A percentile compares a stretch with the other conserved stretches of the same genome.
Conservation (phyloP, 2,113 vertebrate genomes). For the Psilopogon haemacephalus region DNA sequence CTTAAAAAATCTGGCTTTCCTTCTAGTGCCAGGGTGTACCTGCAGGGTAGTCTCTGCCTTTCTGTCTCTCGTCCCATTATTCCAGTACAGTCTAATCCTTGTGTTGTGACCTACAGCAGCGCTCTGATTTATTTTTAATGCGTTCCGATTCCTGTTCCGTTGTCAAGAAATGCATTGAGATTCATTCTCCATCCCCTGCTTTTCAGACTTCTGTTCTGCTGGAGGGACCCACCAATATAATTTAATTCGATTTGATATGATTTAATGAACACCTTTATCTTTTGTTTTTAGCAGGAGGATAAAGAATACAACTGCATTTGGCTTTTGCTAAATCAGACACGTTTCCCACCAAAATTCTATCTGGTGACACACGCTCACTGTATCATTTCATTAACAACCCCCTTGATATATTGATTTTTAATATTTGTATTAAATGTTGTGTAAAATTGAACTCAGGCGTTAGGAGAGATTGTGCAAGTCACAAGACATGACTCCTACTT, state of each 20-base stretch:
- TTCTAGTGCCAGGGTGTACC: neutral
- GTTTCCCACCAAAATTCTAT: constrained; percentile 67
- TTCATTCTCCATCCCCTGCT: constrained; percentile 54
- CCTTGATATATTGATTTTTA: constrained; percentile 80
- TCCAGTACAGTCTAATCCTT: constrained; percentile 42
- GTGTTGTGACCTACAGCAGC: constrained; percentile 62
- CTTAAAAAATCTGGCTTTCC: constrained; percentile 1
- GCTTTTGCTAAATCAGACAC: constrained; percentile 67
- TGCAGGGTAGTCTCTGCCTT: constrained; percentile 1
- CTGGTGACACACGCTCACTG: constrained; percentile 58
- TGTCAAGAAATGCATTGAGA: constrained; percentile 55
- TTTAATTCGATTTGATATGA: constrained; percentile 59
- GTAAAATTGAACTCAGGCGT: constrained; percentile 79
- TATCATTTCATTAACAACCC: constrained; percentile 75
- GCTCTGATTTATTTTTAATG: constrained; percentile 63
- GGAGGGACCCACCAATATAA: constrained; percentile 60
- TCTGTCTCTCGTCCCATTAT: constrained; percentile 36
- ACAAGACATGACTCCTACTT: constrained; percentile 77
- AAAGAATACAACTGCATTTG: constrained; percentile 36
- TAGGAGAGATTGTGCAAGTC: constrained; percentile 77
- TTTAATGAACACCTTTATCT: constrained; percentile 69
- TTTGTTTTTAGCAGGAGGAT: constrained; percentile 59
- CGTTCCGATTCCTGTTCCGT: constrained; percentile 42
- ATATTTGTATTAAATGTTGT: constrained; percentile 80
- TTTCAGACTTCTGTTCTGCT: constrained; percentile 60